Evolutionary conservation across 2,113 vertebrate genomes (phyloP).

Genomic region (Lasiurus cinereus): DNA sequence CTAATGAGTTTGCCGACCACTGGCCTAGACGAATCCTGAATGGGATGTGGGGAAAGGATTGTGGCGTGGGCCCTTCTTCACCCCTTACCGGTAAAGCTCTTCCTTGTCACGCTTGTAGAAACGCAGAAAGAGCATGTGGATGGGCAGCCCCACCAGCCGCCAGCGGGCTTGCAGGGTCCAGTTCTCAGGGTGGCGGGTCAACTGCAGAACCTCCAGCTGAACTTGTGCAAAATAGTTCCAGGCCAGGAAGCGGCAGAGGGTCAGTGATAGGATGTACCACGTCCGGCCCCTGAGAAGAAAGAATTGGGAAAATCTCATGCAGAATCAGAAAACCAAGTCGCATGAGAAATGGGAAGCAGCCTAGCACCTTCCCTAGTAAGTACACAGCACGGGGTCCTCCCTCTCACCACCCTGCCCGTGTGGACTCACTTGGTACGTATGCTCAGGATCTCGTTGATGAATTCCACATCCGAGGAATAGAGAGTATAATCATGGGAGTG

Average conservation of each 20-base stretch:
- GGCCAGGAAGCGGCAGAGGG: slow-evolving; percentile 89
- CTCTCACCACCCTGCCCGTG: not conserved
- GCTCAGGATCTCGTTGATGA: slow-evolving; percentile 91
- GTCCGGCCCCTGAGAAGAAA: slow-evolving; percentile 19
- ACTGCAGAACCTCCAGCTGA: slow-evolving; percentile 92
- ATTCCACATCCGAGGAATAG: slow-evolving; percentile 92
- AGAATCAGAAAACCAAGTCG: slow-evolving; percentile 13
- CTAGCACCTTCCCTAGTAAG: not conserved
- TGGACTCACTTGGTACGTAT: slow-evolving; percentile 89
- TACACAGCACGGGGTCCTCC: not conserved
- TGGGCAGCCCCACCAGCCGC: slow-evolving; percentile 91
- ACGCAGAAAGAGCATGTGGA: slow-evolving; percentile 88
- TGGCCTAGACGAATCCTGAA: not conserved
- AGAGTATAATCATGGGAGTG: slow-evolving; percentile 91
- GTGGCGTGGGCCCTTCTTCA: not conserved
- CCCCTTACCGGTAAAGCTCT: slow-evolving; percentile 89
- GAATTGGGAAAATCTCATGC: not conserved
- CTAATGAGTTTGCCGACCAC: too few relatives aligned
- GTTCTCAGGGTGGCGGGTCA: slow-evolving; percentile 93
- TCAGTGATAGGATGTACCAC: slow-evolving; percentile 87
- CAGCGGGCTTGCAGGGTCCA: slow-evolving; percentile 93
- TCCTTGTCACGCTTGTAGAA: slow-evolving; percentile 93
- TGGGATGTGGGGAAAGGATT: not conserved
- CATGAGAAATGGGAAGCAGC: not conserved
- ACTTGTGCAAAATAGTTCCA: slow-evolving; percentile 90